phyloP scores from a whole-genome alignment of 2,113 vertebrate genomes.

The Pungitius pungitius region DNA sequence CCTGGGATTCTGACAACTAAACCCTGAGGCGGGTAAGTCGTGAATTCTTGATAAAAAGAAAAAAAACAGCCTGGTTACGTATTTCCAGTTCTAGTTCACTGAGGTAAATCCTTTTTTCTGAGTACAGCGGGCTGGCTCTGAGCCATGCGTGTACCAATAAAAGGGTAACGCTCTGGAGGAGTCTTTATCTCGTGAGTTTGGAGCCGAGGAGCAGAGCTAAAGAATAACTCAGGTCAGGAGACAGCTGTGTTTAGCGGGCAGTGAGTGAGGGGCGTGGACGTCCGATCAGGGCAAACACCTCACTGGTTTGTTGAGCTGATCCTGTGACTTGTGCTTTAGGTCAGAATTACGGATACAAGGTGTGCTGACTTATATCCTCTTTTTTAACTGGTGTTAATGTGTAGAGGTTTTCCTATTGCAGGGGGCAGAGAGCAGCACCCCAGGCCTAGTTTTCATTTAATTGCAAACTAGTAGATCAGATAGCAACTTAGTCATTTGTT shows the following conservation, averaged over 20 bases:
- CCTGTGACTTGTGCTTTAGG: background rate
- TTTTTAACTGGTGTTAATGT: background rate
- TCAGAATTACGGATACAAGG: background rate
- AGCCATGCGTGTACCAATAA: background rate
- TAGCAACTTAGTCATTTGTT: background rate
- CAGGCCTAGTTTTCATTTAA: too few species aligned
- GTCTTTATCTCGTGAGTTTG: background rate
- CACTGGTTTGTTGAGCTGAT: background rate
- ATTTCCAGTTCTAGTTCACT: background rate
- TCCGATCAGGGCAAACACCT: background rate
- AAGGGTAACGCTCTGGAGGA: background rate
- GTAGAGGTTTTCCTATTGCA: background rate
- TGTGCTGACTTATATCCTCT: background rate
- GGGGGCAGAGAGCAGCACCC: background rate
- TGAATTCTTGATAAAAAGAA: background rate
- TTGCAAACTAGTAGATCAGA: background rate
- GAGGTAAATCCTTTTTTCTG: slow-evolving; percentile 36
- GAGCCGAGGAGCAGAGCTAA: slow-evolving; percentile 10
- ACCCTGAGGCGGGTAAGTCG: slow-evolving; percentile 36
- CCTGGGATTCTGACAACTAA: background rate
- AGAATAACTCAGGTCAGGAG: slow-evolving; percentile 23
- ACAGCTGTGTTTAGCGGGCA: background rate
- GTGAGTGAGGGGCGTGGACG: background rate
- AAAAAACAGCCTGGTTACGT: background rate
- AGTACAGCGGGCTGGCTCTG: background rate